Base-by-base conservation (phyloP, 2,888 invertebrate species). In the Chorisops tibialis region DNA sequence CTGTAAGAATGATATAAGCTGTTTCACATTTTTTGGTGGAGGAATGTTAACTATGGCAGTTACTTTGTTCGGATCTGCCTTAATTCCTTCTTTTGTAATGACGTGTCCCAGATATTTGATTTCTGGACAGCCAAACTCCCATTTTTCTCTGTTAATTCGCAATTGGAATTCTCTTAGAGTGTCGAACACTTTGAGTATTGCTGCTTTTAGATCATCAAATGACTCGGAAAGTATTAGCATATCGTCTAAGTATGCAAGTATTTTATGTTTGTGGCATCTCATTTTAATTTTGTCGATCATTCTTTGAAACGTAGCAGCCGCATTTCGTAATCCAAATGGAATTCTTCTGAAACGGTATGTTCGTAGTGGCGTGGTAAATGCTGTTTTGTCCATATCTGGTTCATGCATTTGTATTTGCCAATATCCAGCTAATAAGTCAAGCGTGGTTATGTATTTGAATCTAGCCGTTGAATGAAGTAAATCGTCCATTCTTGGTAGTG, bases 141-240 rank as follows among this genome's bases (percentile, higher is more conserved):
- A n/a, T n/a, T n/a, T n/a, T n/a, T n/a, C n/a, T n/a, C n/a, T n/a
- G n/a, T n/a, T n/a, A n/a, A n/a, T n/a, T n/a, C n/a, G n/a, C n/a
- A n/a, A n/a, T n/a, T n/a, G n/a, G n/a, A n/a, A n/a, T n/a, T n/a
- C n/a, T n/a, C n/a, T n/a, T n/a, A n/a, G n/a, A n/a, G n/a, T n/a
- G 5, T 69, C 62, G 30, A 72, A 70, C 0, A 73, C 70, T 4
- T 30, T 35, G 6, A 9, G 11, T 12, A 43, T 7, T 1, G 11
- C 43, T n/a, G 6, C n/a, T 9, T n/a, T 12, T n/a, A n/a, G 45
- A 18, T 3, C 18, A 6, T 45, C 45, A 18, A 45, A 45, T 19
- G 45, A 16, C 4, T 5, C 45, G 11, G 45, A 45, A 45, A 45
- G n/a, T 6, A 45, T 45, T 4, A 19, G n/a, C n/a, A 45, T n/a